Conservation (phyloP, 2,888 invertebrate genomes). For the Apotomis betuletana region DNA sequence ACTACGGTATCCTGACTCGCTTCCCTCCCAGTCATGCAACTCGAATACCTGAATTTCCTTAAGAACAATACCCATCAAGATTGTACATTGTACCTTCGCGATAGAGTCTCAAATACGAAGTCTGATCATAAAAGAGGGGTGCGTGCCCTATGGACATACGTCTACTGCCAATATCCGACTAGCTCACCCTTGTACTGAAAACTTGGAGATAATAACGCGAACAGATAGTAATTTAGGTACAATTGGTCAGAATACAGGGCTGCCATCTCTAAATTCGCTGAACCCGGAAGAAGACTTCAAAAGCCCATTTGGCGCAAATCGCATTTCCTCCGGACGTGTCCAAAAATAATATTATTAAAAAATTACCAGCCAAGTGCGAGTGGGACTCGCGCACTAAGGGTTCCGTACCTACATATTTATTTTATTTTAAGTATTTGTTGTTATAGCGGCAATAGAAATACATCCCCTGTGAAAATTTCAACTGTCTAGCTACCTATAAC, state of each 20-base stretch:
- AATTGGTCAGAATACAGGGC: neutral
- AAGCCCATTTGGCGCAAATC: too few species aligned
- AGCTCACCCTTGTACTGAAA: slow-evolving; percentile 59
- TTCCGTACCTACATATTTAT: too few species aligned
- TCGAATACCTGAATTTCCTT: slow-evolving; percentile 15
- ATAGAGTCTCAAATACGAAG: neutral
- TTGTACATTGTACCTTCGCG: neutral
- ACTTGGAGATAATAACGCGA: slow-evolving; percentile 50
- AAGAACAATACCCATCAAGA: neutral
- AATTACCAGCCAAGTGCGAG: too few species aligned
- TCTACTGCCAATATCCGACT: slow-evolving; percentile 66
- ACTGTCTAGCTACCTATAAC: too few species aligned
- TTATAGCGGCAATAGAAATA: too few species aligned
- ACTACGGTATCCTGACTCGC: neutral
- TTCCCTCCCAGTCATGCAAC: slow-evolving; percentile 12
- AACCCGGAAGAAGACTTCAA: too few species aligned
- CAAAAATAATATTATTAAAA: too few species aligned
- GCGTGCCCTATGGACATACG: slow-evolving; percentile 60
- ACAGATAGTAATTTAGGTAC: slow-evolving; percentile 10
- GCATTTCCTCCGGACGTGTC: too few species aligned
- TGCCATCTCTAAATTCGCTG: too few species aligned
- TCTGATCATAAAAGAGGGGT: slow-evolving; percentile 3
- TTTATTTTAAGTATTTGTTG: too few species aligned
- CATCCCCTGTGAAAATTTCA: too few species aligned
- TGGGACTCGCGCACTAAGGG: too few species aligned